Percentiles rank a stretch among this genome's conserved stretches.
These are phyloP conservation scores for Athrips mouffetella DNA, from an alignment of 2,888 invertebrate species.

Conservation along the genomic window DNA sequence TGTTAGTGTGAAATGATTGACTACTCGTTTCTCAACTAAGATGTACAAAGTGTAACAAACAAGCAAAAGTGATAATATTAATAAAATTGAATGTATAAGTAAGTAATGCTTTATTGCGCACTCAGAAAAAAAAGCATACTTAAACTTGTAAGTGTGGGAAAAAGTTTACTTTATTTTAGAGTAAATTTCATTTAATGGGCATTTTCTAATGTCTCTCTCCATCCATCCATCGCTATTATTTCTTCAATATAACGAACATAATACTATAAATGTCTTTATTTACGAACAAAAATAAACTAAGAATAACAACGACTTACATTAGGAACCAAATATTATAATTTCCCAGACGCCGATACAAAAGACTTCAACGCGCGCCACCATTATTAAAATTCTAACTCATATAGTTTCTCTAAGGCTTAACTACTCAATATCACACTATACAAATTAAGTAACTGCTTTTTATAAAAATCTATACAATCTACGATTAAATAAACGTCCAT, in stretches of 20 bases:
- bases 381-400: neutral
- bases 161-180: no score
- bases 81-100: no score
- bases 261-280: no score
- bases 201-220: no score
- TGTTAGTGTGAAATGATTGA: slow-evolving; percentile 19
- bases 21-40: slow-evolving; percentile 10
- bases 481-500: neutral
- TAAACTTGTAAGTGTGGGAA: no score
- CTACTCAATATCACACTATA: neutral
- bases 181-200: no score
- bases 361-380: neutral
- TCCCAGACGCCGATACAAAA: neutral
- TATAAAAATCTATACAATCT: neutral
- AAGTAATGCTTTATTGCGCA: neutral
- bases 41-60: slow-evolving; percentile 1
- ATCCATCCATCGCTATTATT: neutral
- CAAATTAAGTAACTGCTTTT: neutral
- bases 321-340: no score
- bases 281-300: no score
- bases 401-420: neutral
- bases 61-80: no score
- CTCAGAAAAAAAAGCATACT: no score
- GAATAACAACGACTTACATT: neutral
- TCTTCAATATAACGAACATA: no score